A percentile compares a stretch with the other conserved stretches of the same genome.
These are phyloP conservation scores for Sakesphorus luctuosus DNA, from an alignment of 2,113 vertebrate species.

Conservation along the genomic window DNA sequence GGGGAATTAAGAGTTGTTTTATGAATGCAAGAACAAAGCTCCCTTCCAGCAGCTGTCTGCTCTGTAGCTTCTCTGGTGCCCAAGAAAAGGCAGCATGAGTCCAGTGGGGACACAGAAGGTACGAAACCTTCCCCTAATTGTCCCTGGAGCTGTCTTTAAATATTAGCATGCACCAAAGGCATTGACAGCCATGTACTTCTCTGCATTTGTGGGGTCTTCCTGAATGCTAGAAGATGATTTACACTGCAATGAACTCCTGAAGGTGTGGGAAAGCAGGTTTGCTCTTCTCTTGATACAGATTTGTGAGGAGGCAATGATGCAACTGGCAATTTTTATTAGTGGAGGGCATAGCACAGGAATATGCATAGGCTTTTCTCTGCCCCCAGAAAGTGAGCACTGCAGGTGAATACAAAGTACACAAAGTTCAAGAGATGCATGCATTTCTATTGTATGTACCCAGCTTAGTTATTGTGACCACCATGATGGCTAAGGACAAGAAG, in stretches of 20 bases:
- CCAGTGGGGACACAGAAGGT: not conserved
- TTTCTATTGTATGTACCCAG: not conserved
- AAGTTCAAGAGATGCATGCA: rapidly evolving
- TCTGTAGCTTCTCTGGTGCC: not conserved
- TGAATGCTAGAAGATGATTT: not conserved
- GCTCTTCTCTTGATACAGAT: not conserved
- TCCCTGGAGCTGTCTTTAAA: not conserved
- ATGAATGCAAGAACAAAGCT: not conserved
- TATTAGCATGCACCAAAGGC: not conserved
- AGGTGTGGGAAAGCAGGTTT: not conserved
- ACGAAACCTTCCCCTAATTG: not conserved
- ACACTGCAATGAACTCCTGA: not conserved
- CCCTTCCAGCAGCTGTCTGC: not conserved
- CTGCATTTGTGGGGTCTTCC: not conserved
- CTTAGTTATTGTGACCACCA: not conserved
- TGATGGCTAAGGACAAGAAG: not conserved
- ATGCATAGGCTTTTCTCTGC: not conserved
- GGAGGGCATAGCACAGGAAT: rapidly evolving
- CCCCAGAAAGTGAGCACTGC: not conserved
- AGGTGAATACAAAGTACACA: not conserved
- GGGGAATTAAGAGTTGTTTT: not conserved
- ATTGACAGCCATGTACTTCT: rapidly evolving
- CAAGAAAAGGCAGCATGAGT: not conserved
- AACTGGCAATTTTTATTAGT: not conserved
- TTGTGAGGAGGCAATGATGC: not conserved